Base-by-base conservation (phyloP, 30 jellyfish, hydroid and myxozoan genomes). In the Cassiopea xamachana region DNA sequence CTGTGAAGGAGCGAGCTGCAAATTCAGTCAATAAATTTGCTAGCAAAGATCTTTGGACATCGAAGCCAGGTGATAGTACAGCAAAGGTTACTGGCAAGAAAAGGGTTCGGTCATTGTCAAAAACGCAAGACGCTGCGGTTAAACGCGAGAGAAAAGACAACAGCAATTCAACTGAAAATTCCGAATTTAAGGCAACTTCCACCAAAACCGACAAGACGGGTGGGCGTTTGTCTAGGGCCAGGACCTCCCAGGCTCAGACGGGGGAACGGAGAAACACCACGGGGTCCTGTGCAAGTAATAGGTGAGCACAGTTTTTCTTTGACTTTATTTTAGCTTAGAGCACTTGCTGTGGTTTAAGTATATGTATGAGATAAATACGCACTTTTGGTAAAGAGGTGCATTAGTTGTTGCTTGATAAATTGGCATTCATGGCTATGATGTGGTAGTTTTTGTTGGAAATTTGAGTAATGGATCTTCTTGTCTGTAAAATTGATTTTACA, bases 251-350 rank as follows among this genome's bases (percentile, higher is more conserved):
- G 83, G 98, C 98, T 68, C 98, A 92, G 80, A 87, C 93, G 89
- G 95, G 97, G 75, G 92, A 85, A 73, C 69, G 95, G 83, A 75
- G 92, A 71, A 67, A 89, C 94, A 81, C 98, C 70, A 73, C 97
- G 98, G 99, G 99, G 94, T 96, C 99, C 92, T 96, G 99, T 81
- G 96, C 98, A 58, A 96, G 99, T 79, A 96, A 95, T 87, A 96
- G 99, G 99, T 96, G 70, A 82, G 81, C 7, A 43, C n/a, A 71
- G 46, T 14, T 51, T 4, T 9, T 51, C 9, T 51, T 51, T 51
- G 64, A 2, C 4, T 9, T 9, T 51, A 51, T 4, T 2, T 4
- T 51, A 51, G 64, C 9, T 51, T 2, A 51, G 8, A 51, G 64
- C 9, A 51, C 4, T 51, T 51, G 64, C 9, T 2, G 64, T 2